Percentiles rank a stretch among this genome's conserved stretches.
Conservation (phyloP, 2,797 vertebrate genomes). For the Anisognathus igniventris region DNA sequence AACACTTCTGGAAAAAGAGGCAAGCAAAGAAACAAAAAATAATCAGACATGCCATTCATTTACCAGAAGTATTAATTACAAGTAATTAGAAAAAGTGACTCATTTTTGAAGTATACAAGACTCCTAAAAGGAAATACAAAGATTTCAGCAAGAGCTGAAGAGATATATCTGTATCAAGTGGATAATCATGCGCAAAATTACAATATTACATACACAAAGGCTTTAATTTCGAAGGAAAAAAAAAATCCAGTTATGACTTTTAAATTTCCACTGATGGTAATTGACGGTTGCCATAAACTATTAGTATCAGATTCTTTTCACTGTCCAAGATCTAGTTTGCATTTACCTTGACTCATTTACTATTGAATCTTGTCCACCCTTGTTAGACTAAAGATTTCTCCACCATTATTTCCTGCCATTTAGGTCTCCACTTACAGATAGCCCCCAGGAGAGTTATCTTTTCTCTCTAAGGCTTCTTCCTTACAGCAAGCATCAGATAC, state of each 20-base stretch:
- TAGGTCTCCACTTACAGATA: neutral
- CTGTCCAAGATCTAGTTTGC: neutral
- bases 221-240: neutral
- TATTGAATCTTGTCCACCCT: neutral
- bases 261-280: neutral
- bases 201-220: neutral
- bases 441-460: neutral
- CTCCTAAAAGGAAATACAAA: constrained; percentile 13
- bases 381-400: neutral
- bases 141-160: neutral
- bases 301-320: neutral
- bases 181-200: neutral
- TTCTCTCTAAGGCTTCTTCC: neutral
- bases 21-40: constrained; percentile 50
- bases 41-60: constrained; percentile 29
- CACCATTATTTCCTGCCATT: neutral
- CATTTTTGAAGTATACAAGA: neutral
- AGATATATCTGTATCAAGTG: neutral
- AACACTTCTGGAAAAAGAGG: constrained; percentile 43
- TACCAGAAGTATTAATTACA: constrained; percentile 48
- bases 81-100: constrained; percentile 47
- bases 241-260: neutral
- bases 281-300: neutral
- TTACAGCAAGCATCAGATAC: neutral
- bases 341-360: neutral